Conservation (phyloP, 2,797 vertebrate genomes). For the Pseudopleuronectes americanus region DNA sequence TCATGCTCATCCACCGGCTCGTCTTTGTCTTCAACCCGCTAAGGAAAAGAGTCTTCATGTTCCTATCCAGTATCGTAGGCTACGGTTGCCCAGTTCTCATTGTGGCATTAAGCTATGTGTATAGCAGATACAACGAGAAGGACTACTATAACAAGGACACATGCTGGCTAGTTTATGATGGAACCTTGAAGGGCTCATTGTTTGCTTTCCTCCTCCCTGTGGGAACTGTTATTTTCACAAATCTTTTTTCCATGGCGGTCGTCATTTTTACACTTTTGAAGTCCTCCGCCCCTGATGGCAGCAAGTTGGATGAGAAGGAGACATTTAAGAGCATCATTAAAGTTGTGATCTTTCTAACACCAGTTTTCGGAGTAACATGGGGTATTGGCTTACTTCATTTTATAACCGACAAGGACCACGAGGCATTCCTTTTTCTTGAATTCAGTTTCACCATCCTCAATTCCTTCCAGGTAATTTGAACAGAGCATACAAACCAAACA, state of each 20-base stretch:
- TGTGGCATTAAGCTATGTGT: slow-evolving; percentile 78
- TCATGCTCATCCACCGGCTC: slow-evolving; percentile 86
- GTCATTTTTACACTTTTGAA: slow-evolving; percentile 83
- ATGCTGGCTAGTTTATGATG: slow-evolving; percentile 81
- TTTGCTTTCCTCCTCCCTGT: slow-evolving; percentile 84
- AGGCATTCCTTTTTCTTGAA: accelerated
- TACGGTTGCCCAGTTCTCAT: slow-evolving; percentile 80
- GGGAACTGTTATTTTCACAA: slow-evolving; percentile 76
- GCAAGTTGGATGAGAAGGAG: slow-evolving; percentile 77
- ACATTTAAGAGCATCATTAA: slow-evolving; percentile 85
- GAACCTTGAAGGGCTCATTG: slow-evolving; percentile 75
- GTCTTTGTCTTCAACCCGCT: slow-evolving; percentile 86
- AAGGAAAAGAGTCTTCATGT: slow-evolving; percentile 83
- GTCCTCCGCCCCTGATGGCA: slow-evolving; percentile 72
- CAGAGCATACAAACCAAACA: not conserved
- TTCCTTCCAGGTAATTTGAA: slow-evolving; percentile 84
- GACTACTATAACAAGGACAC: slow-evolving; percentile 30
- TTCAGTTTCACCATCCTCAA: slow-evolving; percentile 86
- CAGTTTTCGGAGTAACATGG: slow-evolving; percentile 88
- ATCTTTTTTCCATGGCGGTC: slow-evolving; percentile 82
- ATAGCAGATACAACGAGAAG: slow-evolving; percentile 54
- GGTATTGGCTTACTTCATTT: slow-evolving; percentile 79
- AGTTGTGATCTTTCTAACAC: slow-evolving; percentile 83
- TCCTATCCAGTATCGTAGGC: slow-evolving; percentile 80
- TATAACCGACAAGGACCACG: no score